A percentile compares a stretch with the other conserved stretches of the same genome.
Conservation (phyloP, 2,888 invertebrate genomes). For the Pegoplata infirma region DNA sequence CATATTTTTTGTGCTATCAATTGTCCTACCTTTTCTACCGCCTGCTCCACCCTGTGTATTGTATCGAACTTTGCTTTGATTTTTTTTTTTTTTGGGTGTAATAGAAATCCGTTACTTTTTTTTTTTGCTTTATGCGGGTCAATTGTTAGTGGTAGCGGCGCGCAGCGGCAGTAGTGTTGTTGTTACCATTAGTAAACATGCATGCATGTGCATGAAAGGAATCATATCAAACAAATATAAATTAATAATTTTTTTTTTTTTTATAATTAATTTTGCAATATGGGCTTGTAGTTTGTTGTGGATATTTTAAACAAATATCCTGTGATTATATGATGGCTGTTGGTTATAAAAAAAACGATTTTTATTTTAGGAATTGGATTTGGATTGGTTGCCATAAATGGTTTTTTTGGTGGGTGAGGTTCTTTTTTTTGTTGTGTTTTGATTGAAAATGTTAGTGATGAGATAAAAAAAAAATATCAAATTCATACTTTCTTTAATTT, state of each 20-base stretch:
- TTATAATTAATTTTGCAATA: constrained; percentile 60
- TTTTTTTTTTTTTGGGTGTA: constrained; percentile 4
- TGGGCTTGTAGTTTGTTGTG: constrained; percentile 26
- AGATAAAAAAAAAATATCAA: too few species aligned
- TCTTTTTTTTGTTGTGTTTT: too few species aligned
- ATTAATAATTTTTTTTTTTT: constrained; percentile 25
- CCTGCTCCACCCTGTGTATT: constrained; percentile 42
- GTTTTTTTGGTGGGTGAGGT: neutral
- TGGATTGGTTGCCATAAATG: constrained; percentile 15
- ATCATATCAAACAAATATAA: constrained; percentile 41
- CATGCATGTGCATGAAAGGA: constrained; percentile 40
- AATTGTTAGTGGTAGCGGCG: constrained; percentile 53
- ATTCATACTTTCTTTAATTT: too few species aligned
- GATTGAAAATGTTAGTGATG: neutral
- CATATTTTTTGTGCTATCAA: constrained; percentile 40
- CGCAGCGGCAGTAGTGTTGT: too few species aligned
- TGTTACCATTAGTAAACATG: constrained; percentile 12
- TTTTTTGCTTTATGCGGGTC: constrained; percentile 55
- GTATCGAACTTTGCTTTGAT: constrained; percentile 1
- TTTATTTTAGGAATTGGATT: constrained; percentile 25
- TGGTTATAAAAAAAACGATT: constrained; percentile 24
- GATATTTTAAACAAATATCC: neutral
- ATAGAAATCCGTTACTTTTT: constrained; percentile 45
- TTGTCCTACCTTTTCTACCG: constrained; percentile 56
- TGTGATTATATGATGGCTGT: neutral